Conservation (phyloP, 2,797 vertebrate genomes). For the Chanos chanos region DNA sequence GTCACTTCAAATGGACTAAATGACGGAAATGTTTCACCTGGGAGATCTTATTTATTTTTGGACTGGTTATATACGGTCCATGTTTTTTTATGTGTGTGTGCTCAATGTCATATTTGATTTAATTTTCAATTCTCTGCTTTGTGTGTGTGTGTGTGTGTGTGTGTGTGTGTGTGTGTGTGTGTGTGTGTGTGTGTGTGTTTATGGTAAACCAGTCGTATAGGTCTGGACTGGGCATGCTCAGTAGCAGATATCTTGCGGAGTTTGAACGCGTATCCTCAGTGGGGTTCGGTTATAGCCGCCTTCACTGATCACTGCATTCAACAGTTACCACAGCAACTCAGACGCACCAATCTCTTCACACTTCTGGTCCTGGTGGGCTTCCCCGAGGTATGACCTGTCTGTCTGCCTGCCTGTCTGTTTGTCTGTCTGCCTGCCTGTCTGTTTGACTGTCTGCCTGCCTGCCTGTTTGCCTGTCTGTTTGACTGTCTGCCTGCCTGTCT, state of each 20-base stretch:
- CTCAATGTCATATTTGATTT: too few species aligned
- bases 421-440: too few species aligned
- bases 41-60: too few species aligned
- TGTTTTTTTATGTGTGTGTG: too few species aligned
- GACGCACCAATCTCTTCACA: conserved; percentile 95
- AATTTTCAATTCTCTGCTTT: too few species aligned
- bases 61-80: not conserved
- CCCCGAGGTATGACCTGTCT: conserved; percentile 87
- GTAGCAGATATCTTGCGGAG: conserved; percentile 91
- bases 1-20: too few species aligned
- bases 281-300: conserved; percentile 80
- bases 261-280: conserved; percentile 81
- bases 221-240: conserved; percentile 94
- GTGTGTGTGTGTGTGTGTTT: not conserved
- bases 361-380: conserved; percentile 92
- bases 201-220: conserved; percentile 79
- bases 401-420: too few species aligned
- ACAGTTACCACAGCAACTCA: conserved; percentile 87
- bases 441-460: too few species aligned
- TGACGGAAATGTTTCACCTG: too few species aligned
- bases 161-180: not conserved
- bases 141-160: too few species aligned
- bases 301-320: conserved; percentile 91
- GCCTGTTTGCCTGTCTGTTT: too few species aligned
- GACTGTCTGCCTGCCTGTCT: too few species aligned